Evolutionary conservation across 2,888 invertebrate species (phyloP).

Genomic region (Ptychoptera contaminata): DNA sequence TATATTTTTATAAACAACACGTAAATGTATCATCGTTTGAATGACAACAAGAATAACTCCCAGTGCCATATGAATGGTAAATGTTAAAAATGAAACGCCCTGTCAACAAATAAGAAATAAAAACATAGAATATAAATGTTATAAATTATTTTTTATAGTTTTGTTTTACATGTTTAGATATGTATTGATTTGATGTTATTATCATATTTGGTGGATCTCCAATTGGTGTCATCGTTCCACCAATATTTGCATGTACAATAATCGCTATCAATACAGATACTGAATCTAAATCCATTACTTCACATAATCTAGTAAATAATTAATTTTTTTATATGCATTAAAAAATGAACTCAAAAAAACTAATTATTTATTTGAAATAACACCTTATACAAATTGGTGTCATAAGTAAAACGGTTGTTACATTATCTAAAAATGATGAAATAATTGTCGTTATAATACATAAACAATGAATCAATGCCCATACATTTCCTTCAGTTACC

Average conservation of each 20-base stretch:
- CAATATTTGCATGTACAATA: constrained; percentile 79
- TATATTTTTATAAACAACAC: constrained; percentile 55
- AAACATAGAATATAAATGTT: not conserved
- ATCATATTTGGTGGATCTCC: constrained; percentile 90
- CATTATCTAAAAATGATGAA: constrained; percentile 75
- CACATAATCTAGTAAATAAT: constrained; percentile 47
- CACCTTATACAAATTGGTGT: constrained; percentile 78
- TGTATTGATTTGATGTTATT: constrained; percentile 59
- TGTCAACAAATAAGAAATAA: constrained; percentile 28
- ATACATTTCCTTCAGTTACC: constrained; percentile 65
- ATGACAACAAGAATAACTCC: constrained; percentile 53
- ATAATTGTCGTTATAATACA: constrained; percentile 64
- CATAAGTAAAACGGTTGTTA: constrained; percentile 73
- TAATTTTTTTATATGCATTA: not conserved
- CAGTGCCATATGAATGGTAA: constrained; percentile 63
- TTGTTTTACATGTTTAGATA: constrained; percentile 45
- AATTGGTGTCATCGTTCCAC: constrained; percentile 77
- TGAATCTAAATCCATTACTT: constrained; percentile 77
- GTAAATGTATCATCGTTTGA: constrained; percentile 54
- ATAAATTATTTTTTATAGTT: not conserved
- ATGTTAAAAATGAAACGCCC: constrained; percentile 68
- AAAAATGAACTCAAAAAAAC: not conserved
- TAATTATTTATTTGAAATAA: constrained; percentile 6
- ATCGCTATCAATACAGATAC: constrained; percentile 73
- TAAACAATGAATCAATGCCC: constrained; percentile 69